Conservation (phyloP, 2,797 vertebrate genomes). For the Acipenser oxyrinchus region DNA sequence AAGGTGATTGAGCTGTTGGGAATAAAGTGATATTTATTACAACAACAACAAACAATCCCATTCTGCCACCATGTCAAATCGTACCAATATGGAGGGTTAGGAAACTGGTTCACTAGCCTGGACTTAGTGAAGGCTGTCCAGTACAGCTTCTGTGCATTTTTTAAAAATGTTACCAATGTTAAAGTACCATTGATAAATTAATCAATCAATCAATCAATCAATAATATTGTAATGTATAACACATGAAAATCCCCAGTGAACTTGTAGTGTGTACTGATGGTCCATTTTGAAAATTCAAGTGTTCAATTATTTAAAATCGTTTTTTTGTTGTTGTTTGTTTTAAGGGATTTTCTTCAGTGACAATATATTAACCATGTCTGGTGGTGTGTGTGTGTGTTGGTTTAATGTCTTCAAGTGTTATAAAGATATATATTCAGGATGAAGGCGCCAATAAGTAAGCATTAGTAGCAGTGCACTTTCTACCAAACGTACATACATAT, state of each 20-base stretch:
- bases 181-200: constrained; percentile 3
- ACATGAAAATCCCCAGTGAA: constrained; percentile 10
- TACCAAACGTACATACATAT: constrained; percentile 48
- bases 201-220: constrained; percentile 15
- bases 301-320: constrained; percentile 11
- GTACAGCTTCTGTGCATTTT: not conserved
- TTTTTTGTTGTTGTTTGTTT: constrained; percentile 2
- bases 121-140: too few relatives aligned
- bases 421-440: not conserved
- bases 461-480: constrained; percentile 55
- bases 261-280: constrained; percentile 17
- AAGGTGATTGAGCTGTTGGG: too few relatives aligned
- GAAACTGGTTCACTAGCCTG: too few relatives aligned
- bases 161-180: not conserved
- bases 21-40: too few relatives aligned
- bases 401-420: constrained; percentile 20
- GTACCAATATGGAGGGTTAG: too few relatives aligned
- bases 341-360: not conserved
- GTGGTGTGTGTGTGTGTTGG: constrained; percentile 28
- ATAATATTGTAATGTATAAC: constrained; percentile 20
- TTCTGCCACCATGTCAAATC: too few relatives aligned
- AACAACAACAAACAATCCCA: too few relatives aligned
- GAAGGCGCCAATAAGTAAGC: not conserved
- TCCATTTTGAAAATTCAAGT: constrained; percentile 16
- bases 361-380: not conserved